Conservation (phyloP, 2,797 vertebrate genomes). For the Alca torda region DNA sequence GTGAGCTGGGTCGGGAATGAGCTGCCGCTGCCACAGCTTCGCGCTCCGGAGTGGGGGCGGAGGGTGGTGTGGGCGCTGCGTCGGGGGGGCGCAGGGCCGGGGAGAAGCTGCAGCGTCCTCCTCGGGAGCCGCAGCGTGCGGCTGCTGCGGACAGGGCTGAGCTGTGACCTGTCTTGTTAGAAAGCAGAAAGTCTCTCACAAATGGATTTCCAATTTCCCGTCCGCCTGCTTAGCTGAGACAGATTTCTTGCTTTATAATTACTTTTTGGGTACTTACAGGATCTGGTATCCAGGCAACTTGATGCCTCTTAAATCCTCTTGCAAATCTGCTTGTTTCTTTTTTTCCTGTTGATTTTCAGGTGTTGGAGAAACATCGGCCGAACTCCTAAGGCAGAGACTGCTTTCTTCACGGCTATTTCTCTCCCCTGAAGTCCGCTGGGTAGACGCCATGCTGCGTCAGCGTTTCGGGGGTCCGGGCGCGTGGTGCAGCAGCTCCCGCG, state of each 20-base stretch:
- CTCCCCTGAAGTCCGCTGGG: background rate
- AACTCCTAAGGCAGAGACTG: background rate
- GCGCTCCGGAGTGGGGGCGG: accelerated
- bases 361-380: background rate
- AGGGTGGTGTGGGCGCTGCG: background rate
- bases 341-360: constrained; percentile 5
- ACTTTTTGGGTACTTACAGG: constrained; percentile 70
- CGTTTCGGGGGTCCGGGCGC: background rate
- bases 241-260: constrained; percentile 76
- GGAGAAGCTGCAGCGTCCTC: accelerated
- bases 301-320: constrained; percentile 61
- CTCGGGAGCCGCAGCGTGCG: background rate
- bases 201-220: constrained; percentile 78
- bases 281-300: constrained; percentile 77
- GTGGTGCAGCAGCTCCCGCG: background rate
- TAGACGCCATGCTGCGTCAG: accelerated
- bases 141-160: background rate
- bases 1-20: background rate
- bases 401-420: background rate
- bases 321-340: background rate
- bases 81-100: accelerated
- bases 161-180: constrained; percentile 52
- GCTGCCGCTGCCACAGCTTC: background rate
- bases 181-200: constrained; percentile 67
- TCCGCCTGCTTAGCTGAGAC: constrained; percentile 69